Evolutionary conservation across 2,113 vertebrate genomes (phyloP).

Genomic region (Pygoscelis adeliae): DNA sequence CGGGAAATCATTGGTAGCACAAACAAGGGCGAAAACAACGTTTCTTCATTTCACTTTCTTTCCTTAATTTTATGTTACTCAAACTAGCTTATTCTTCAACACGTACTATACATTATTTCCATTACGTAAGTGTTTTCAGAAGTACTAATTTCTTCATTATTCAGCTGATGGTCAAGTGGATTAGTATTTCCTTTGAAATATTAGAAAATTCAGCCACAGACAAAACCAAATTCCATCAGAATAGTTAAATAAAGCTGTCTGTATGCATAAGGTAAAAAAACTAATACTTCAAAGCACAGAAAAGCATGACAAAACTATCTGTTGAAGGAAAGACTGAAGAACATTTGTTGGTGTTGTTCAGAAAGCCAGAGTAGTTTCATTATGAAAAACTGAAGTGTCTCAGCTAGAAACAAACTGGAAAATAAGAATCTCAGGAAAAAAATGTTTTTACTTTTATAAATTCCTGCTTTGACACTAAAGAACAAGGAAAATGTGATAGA

Average conservation of each 20-base stretch:
- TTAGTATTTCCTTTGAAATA: not conserved
- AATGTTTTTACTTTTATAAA: not conserved
- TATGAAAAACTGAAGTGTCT: not conserved
- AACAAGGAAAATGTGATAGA: not conserved
- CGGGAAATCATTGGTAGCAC: not conserved
- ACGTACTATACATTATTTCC: not conserved
- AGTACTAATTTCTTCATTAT: not conserved
- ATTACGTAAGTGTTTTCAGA: not conserved
- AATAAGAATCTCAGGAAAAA: not conserved
- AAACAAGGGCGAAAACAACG: not conserved
- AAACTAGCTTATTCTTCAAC: not conserved
- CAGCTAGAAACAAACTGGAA: not conserved
- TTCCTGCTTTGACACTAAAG: not conserved
- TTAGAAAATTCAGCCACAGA: not conserved
- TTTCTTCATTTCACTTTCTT: not conserved
- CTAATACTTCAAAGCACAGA: not conserved
- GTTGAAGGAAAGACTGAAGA: not conserved
- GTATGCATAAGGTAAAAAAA: not conserved
- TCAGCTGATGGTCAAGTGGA: not conserved
- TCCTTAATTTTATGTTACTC: not conserved
- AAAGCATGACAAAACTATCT: not conserved
- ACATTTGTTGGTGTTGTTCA: not conserved
- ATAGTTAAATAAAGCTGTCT: not conserved
- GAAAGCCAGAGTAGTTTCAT: not conserved
- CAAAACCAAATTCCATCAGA: not conserved